A percentile compares a stretch with the other conserved stretches of the same genome.
phyloP scores from a whole-genome alignment of 2,797 vertebrate genomes.

The Pteronotus mesoamericanus region DNA sequence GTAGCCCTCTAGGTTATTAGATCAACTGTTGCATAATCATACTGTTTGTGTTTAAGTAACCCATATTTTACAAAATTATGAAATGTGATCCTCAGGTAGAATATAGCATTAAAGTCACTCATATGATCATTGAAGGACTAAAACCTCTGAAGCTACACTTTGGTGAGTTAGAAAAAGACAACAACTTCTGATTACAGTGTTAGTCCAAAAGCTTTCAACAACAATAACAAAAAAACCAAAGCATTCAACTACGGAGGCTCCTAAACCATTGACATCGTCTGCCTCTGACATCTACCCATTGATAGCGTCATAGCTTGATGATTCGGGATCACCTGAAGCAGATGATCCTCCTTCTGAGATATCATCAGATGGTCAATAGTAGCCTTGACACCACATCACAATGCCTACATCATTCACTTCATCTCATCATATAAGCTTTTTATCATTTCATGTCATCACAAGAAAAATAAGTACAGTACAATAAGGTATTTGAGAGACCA shows the following conservation, averaged over 20 bases:
- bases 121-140: too few relatives aligned
- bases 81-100: too few relatives aligned
- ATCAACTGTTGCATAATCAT: too few relatives aligned
- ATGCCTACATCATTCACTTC: not conserved
- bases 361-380: not conserved
- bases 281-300: not conserved
- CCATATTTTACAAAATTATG: too few relatives aligned
- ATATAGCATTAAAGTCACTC: too few relatives aligned
- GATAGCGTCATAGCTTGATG: not conserved
- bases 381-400: not conserved
- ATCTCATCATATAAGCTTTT: not conserved
- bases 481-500: not conserved
- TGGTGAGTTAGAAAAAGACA: too few relatives aligned
- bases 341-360: not conserved
- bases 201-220: not conserved
- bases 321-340: not conserved
- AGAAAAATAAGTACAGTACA: not conserved
- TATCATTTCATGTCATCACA: not conserved
- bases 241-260: not conserved
- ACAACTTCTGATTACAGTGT: too few relatives aligned
- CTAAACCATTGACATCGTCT: not conserved
- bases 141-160: too few relatives aligned
- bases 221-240: not conserved
- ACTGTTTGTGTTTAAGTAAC: too few relatives aligned
- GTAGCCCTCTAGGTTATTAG: too few relatives aligned